Base-by-base conservation (phyloP, 1,140 invertebrate species). In the Hetaerina americana region DNA sequence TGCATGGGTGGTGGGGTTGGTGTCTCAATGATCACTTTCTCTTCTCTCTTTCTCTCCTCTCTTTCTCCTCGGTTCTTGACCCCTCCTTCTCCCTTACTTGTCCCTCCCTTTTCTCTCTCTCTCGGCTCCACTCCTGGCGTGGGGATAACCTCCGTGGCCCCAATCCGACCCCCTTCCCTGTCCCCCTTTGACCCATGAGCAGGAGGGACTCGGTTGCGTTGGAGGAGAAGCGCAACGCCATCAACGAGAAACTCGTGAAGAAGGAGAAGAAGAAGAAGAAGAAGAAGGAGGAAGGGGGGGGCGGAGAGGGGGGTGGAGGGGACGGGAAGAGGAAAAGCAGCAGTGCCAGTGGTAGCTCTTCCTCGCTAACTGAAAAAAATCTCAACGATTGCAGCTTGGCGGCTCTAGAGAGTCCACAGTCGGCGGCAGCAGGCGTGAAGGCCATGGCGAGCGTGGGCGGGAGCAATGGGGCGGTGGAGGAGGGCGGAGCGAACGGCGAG, bases 211-310 rank as follows among this genome's bases (percentile, higher is more conserved):
- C 88, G 6, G 84, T 88, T 71, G 84, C 87, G 71, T 81, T 92
- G 74, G 87, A 90, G 77, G 86, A 89, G 79, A 85, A 87, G 57
- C 83, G 90, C 26, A 89, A 87, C 82, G 84, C 85, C 31, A 81
- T 91, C 68, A 89, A 87, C 76, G 89, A 91, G 75, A 92, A 92
- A 79, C 76, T 91, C 73, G 89, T 87, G 22, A 88, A 87, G 75
- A 88, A 87, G 77, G 87, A 92, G 75, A 81, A 86, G 24, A 89
- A 89, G 79, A 87, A 87, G 78, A 88, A 90, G 76, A 91, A 90
- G 80, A 90, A 89, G 76, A 89, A 88, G 77, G 82, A 87, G 18
- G 75, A 28, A 2, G 73, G 76, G n/a, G 71, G 72, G 5, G 73
- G 72, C 6, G 68, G 71, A 31, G 71, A 73, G 27, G 73, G 70